phyloP scores from a whole-genome alignment of 2,797 vertebrate species.

The Silurus aristotelis region DNA sequence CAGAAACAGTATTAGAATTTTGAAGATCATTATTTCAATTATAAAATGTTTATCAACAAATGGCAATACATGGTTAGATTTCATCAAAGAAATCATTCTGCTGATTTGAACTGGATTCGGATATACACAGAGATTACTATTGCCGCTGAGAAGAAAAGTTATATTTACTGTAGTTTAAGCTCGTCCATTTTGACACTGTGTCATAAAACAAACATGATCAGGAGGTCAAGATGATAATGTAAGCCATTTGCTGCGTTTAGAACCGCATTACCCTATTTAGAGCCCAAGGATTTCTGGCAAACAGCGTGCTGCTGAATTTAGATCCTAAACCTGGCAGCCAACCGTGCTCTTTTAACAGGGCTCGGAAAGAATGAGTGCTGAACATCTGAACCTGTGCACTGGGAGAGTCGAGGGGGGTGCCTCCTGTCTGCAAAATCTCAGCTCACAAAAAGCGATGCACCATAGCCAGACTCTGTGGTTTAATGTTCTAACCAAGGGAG shows the following conservation, averaged over 20 bases:
- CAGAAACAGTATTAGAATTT: background rate
- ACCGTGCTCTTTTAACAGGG: conserved; percentile 43
- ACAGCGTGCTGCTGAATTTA: conserved; percentile 47
- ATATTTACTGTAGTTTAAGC: background rate
- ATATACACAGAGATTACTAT: background rate
- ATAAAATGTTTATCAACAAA: background rate
- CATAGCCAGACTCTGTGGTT: conserved; percentile 51
- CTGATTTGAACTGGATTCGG: background rate
- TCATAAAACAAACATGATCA: conserved; percentile 6
- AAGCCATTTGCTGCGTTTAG: conserved; percentile 32
- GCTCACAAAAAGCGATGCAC: conserved; percentile 57
- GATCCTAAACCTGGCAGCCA: conserved; percentile 43
- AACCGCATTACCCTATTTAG: conserved; percentile 45
- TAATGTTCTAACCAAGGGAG: background rate
- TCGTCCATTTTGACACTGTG: background rate
- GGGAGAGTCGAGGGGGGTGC: conserved; percentile 40
- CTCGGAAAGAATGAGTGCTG: conserved; percentile 52
- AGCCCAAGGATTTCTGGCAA: conserved; percentile 37
- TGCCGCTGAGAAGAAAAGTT: background rate
- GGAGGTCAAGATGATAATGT: conserved; percentile 29
- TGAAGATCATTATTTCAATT: background rate
- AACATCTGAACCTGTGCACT: conserved; percentile 42
- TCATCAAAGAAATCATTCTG: background rate
- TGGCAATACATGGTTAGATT: background rate
- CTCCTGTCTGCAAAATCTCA: conserved; percentile 49